These are phyloP conservation scores for Stigmatopora argus DNA, from an alignment of 2,113 vertebrate species.

Conservation along the genomic window DNA sequence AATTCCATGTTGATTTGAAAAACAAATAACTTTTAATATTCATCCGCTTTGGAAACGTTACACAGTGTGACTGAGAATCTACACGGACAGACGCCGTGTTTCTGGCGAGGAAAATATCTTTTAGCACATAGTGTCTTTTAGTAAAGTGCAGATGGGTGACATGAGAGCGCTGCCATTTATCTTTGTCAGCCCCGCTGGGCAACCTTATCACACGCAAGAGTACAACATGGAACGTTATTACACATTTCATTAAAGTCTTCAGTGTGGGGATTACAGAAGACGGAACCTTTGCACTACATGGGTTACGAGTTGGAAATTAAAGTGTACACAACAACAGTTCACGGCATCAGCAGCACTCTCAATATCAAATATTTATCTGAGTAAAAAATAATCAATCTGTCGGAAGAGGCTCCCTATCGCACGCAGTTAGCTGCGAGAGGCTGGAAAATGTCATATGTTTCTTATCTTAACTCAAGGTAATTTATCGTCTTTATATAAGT, in stretches of 20 bases:
- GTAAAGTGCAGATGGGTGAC: constrained; percentile 4
- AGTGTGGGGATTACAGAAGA: neutral
- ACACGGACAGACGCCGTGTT: neutral
- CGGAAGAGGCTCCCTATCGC: neutral
- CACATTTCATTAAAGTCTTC: constrained; percentile 3
- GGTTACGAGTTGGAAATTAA: constrained; percentile 6
- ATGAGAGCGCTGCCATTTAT: constrained; percentile 4
- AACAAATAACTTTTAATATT: neutral
- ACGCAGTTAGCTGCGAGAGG: neutral
- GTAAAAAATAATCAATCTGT: neutral
- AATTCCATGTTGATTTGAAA: neutral
- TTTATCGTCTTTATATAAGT: no score
- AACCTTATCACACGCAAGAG: constrained; percentile 1
- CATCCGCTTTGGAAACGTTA: neutral
- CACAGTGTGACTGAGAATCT: neutral
- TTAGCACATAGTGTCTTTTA: constrained; percentile 4
- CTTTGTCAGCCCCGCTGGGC: constrained; percentile 1
- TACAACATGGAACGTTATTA: constrained; percentile 12
- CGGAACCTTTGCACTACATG: neutral
- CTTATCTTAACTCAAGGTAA: no score
- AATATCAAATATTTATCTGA: neutral
- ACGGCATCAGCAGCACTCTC: neutral
- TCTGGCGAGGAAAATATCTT: neutral
- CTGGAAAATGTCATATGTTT: neutral
- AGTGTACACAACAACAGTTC: constrained; percentile 1